phyloP scores from a whole-genome alignment of 2,888 invertebrate genomes.

The Eilema griseolum region DNA sequence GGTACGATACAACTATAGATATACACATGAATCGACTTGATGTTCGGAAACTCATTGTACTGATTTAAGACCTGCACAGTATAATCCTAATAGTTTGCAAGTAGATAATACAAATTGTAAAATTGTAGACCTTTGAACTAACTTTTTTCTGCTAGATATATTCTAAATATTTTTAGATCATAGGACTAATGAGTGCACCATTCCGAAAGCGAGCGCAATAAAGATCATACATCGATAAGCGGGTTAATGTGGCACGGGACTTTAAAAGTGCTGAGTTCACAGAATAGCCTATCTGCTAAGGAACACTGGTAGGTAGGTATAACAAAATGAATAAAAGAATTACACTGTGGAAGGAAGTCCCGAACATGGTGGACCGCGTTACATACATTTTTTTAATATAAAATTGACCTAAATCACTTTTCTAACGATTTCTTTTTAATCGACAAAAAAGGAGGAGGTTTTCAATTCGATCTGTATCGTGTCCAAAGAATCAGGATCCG shows the following conservation, averaged over 20 bases:
- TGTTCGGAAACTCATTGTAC: background rate
- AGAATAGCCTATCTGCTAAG: slow-evolving; percentile 24
- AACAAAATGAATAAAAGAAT: slow-evolving; percentile 21
- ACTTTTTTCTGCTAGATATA: background rate
- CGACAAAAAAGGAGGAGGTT: too few relatives aligned
- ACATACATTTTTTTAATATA: background rate
- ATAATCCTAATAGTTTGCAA: background rate
- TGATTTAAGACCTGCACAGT: background rate
- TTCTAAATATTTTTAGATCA: slow-evolving; percentile 11
- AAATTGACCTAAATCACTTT: background rate
- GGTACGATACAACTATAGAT: too few relatives aligned
- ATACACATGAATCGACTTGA: background rate
- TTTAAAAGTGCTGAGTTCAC: slow-evolving; percentile 22
- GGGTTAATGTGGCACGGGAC: slow-evolving; percentile 33
- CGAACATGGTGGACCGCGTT: background rate
- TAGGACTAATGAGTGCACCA: slow-evolving; percentile 26
- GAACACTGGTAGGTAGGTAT: slow-evolving; percentile 5
- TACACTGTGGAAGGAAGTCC: background rate
- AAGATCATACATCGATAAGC: slow-evolving; percentile 35
- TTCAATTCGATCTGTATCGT: too few relatives aligned
- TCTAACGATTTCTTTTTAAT: background rate
- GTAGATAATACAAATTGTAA: background rate
- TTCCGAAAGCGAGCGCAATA: slow-evolving; percentile 27
- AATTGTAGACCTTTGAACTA: background rate
- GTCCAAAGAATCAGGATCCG: too few relatives aligned